phyloP scores from a whole-genome alignment of 92 coral and sea anemone genomes.

The Zoanthus gigantus region DNA sequence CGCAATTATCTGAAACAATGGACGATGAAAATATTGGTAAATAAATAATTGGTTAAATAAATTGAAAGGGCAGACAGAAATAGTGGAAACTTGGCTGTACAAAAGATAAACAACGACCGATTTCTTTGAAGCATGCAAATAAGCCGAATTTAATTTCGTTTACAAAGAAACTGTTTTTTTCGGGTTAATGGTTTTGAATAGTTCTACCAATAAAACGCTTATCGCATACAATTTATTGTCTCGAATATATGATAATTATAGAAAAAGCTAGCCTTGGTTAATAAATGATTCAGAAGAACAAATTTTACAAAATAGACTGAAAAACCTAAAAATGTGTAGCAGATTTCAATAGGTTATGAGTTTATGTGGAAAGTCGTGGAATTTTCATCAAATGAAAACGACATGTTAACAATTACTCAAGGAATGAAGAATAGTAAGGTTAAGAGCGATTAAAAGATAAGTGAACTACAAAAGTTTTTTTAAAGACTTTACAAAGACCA shows the following conservation, averaged over 20 bases:
- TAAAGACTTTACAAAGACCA: background rate
- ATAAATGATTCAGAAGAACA: too few species aligned
- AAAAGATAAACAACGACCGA: too few species aligned
- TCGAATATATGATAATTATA: conserved; percentile 27
- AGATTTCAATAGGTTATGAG: too few species aligned
- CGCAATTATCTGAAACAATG: background rate
- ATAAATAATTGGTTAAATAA: background rate
- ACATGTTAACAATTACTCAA: background rate
- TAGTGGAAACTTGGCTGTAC: too few species aligned
- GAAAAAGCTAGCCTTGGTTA: background rate
- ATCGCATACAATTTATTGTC: background rate
- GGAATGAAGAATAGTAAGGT: too few species aligned
- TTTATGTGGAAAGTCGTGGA: too few species aligned
- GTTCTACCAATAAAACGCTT: background rate
- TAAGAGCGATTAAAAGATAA: background rate
- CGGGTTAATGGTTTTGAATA: background rate
- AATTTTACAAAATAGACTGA: too few species aligned
- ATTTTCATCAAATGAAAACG: too few species aligned
- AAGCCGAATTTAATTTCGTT: too few species aligned
- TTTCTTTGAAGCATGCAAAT: too few species aligned
- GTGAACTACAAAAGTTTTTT: background rate
- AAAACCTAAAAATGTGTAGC: too few species aligned
- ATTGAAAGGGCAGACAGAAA: too few species aligned
- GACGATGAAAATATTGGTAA: background rate
- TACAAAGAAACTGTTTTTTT: background rate